Evolutionary conservation across 2,797 vertebrate species (phyloP), one percentile per base, ranked within the genome.

Genomic region (Melanotaenia nigrans): DNA sequence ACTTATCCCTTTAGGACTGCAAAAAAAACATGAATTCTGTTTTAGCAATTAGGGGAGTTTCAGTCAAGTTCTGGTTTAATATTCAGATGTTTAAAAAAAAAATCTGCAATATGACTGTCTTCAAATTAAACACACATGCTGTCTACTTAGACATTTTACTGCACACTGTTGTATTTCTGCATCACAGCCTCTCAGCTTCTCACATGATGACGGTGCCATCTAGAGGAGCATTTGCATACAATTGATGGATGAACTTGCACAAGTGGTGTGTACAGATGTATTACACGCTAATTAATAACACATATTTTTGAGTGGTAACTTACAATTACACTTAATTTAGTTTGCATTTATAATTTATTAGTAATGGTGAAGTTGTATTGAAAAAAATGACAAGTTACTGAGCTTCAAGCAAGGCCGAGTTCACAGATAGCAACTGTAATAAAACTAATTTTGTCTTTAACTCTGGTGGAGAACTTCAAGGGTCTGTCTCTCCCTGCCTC

Each of bases 121-220:
- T 5, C 0, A 33, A 8, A 11, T 51, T n/a, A 22, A 73, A 75
- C 42, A 77, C 13, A 78, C 49, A 30, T 51, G 28, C n/a, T 47
- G 11, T 62, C 55, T 57, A 49, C 28, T 3, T 28, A 28, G 28
- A 28, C 28, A 28, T 28, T 28, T 28, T 28, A 54, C 14, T 42
- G 55, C 25, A 86, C 54, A 47, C 38, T 68, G 61, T 25, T 74
- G 49, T 66, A 66, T 71, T 62, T 75, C 74, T 76, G 58, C 61
- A 69, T 65, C 78, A 71, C 58, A 71, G 54, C 49, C 42, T 47
- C 35, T 65, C 45, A 66, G 32, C 69, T 79, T 85, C 82, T 59
- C 71, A 88, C 83, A 91, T 90, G 89, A 80, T 87, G 68, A 90
- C 54, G 66, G 84, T 91, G 91, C 90, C 92, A 92, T 85, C 91